Conservation (phyloP, 2,888 invertebrate genomes). For the Altica lythri region DNA sequence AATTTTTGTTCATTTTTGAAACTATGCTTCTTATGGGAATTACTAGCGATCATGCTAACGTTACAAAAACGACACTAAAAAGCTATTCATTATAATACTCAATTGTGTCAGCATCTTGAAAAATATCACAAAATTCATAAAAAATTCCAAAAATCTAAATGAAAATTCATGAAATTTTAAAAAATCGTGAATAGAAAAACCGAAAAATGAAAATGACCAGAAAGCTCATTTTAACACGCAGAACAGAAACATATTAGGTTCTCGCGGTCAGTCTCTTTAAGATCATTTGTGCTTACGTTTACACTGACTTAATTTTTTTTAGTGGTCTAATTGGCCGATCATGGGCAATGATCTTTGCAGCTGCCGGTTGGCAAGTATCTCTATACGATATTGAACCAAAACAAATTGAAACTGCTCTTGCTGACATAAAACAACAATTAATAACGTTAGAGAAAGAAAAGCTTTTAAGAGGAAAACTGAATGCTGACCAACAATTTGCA, state of each 20-base stretch:
- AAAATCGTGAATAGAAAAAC: neutral
- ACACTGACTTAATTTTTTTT: conserved; percentile 45
- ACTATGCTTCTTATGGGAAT: too few species aligned
- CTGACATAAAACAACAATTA: conserved; percentile 75
- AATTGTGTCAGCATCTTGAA: too few species aligned
- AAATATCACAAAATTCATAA: neutral
- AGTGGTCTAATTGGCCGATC: conserved; percentile 96
- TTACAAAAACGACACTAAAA: too few species aligned
- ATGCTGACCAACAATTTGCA: conserved; percentile 73
- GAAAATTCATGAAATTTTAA: neutral
- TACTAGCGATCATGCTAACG: too few species aligned
- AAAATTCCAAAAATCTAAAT: neutral
- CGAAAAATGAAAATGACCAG: neutral
- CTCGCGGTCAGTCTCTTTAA: neutral
- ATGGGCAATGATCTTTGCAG: conserved; percentile 96
- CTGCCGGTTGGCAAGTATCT: conserved; percentile 85
- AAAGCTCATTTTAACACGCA: neutral
- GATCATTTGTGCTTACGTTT: neutral
- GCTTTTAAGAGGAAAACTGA: conserved; percentile 76
- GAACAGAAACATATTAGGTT: neutral
- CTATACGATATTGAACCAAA: conserved; percentile 82
- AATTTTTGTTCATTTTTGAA: too few species aligned
- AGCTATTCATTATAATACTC: too few species aligned
- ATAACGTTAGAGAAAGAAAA: conserved; percentile 71
- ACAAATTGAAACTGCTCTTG: conserved; percentile 75